Evolutionary conservation across 2,888 invertebrate genomes (phyloP).

Genomic region (Andrena bucephala): DNA sequence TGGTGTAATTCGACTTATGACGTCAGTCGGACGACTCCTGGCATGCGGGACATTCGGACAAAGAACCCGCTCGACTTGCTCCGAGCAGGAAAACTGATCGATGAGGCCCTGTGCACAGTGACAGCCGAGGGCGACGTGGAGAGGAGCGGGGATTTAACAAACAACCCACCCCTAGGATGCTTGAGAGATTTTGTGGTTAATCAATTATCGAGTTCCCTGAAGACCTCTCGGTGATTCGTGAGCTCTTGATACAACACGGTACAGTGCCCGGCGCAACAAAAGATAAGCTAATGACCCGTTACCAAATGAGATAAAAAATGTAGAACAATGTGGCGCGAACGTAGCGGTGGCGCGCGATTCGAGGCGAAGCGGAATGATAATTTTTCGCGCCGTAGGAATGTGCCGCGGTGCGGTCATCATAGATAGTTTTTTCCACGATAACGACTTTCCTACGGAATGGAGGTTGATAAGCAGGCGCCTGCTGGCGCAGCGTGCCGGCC

Average conservation of each 20-base stretch:
- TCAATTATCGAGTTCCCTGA: not conserved
- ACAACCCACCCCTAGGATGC: conserved; percentile 17
- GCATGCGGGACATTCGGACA: conserved; percentile 46
- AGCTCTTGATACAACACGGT: not conserved
- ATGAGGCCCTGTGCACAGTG: not conserved
- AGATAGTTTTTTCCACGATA: conserved; percentile 66
- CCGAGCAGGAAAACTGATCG: conserved; percentile 32
- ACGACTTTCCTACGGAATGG: conserved; percentile 55
- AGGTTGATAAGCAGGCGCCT: conserved; percentile 68
- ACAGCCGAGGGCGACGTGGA: not conserved
- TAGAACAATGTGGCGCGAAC: not conserved
- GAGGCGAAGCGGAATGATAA: not conserved
- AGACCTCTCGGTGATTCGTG: not conserved
- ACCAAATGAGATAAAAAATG: not conserved
- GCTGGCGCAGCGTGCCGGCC: conserved; percentile 30
- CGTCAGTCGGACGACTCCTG: conserved; percentile 26
- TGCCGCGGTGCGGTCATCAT: conserved; percentile 9
- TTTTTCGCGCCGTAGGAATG: not conserved
- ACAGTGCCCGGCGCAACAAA: not conserved
- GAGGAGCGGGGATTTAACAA: not conserved
- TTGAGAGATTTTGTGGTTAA: not conserved
- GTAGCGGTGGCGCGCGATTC: not conserved
- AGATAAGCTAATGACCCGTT: not conserved
- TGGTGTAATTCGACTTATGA: conserved; percentile 52
- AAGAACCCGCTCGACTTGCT: conserved; percentile 36